A percentile compares a stretch with the other conserved stretches of the same genome.
These are phyloP conservation scores for Lamproptera curius DNA, from an alignment of 2,888 invertebrate species.

Conservation along the genomic window DNA sequence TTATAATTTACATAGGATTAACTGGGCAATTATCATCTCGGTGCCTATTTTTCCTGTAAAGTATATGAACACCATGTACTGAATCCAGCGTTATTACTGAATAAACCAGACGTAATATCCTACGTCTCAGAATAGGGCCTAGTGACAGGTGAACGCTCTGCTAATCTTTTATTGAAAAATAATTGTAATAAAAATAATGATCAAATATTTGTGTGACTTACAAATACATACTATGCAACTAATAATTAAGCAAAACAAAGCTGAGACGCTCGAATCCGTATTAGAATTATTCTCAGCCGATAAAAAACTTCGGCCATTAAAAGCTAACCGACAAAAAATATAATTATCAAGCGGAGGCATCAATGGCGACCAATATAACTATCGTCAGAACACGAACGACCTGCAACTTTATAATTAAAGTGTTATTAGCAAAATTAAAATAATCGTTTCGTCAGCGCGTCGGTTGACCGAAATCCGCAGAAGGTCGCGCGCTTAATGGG, in stretches of 20 bases:
- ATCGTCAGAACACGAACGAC: constrained; percentile 35
- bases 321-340: constrained; percentile 20
- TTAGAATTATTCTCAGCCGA: constrained; percentile 10
- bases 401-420: constrained; percentile 66
- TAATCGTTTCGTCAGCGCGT: constrained; percentile 50
- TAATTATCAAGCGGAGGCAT: constrained; percentile 20
- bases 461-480: constrained; percentile 63
- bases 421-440: constrained; percentile 75
- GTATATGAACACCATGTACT: too few relatives aligned
- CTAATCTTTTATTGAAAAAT: too few relatives aligned
- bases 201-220: neutral
- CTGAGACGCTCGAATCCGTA: constrained; percentile 11
- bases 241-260: constrained; percentile 14
- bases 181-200: too few relatives aligned
- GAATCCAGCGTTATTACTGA: too few relatives aligned
- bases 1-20: too few relatives aligned
- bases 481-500: constrained; percentile 66
- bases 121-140: too few relatives aligned
- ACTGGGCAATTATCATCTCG: too few relatives aligned
- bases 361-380: constrained; percentile 24
- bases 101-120: too few relatives aligned
- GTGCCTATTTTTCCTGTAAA: too few relatives aligned
- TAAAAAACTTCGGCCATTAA: constrained; percentile 16
- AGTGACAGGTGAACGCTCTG: too few relatives aligned
- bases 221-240: neutral